Percentiles rank a stretch among this genome's conserved stretches.
phyloP scores from a whole-genome alignment of 2,797 vertebrate species.

The Hoplostethus atlanticus region DNA sequence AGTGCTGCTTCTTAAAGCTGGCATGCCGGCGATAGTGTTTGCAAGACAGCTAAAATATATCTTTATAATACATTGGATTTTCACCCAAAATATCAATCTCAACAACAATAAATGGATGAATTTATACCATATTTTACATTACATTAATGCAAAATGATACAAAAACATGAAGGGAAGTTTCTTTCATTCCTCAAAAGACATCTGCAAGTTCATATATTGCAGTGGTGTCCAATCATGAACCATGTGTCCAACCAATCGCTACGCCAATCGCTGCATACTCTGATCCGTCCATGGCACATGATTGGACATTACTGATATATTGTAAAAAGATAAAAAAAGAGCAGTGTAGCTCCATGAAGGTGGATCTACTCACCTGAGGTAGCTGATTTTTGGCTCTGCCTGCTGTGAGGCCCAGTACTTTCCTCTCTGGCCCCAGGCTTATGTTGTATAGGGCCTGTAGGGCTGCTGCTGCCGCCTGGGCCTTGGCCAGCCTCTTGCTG shows the following conservation, averaged over 20 bases:
- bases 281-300: no score
- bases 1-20: slow-evolving; percentile 2
- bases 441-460: slow-evolving; percentile 91
- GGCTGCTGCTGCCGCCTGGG: slow-evolving; percentile 89
- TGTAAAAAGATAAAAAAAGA: background rate
- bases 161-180: no score
- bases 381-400: slow-evolving; percentile 89
- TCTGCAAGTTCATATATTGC: no score
- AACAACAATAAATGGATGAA: background rate
- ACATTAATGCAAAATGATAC: slow-evolving; percentile 31
- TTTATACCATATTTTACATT: no score
- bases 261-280: no score
- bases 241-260: no score
- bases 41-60: background rate
- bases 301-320: no score
- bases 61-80: background rate
- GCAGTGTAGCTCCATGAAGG: slow-evolving; percentile 28
- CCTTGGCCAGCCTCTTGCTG: slow-evolving; percentile 94
- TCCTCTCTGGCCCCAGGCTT: slow-evolving; percentile 81
- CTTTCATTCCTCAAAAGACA: background rate
- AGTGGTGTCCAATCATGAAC: no score
- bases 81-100: background rate
- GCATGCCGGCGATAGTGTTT: background rate
- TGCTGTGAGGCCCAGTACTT: slow-evolving; percentile 73
- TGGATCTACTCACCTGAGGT: slow-evolving; percentile 91